These are phyloP conservation scores for Prolemur simus DNA, from an alignment of 2,113 vertebrate species.

Conservation along the genomic window DNA sequence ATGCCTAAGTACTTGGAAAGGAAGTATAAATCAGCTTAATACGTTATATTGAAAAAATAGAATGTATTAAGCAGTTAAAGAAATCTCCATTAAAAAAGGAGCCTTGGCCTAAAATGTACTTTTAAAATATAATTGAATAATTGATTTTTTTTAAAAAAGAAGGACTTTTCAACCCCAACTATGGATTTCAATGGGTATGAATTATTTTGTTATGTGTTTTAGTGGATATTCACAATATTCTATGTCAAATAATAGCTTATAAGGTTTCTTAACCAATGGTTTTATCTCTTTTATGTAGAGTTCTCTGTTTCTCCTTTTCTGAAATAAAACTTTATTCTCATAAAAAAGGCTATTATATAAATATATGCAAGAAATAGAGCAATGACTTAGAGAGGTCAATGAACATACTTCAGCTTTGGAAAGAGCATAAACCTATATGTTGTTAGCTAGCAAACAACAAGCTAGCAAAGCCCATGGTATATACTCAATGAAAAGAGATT, in stretches of 20 bases:
- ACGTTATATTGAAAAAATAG: slow-evolving; percentile 46
- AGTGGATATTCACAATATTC: not conserved
- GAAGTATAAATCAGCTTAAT: slow-evolving; percentile 50
- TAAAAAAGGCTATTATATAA: slow-evolving; percentile 1
- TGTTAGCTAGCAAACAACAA: too few species aligned
- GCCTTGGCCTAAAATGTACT: not conserved
- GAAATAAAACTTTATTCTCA: not conserved
- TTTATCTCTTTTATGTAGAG: not conserved
- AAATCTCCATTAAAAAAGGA: not conserved
- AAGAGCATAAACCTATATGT: not conserved
- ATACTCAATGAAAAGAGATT: not conserved
- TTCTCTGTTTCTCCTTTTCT: slow-evolving; percentile 14
- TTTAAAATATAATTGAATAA: slow-evolving; percentile 33
- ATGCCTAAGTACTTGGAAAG: slow-evolving; percentile 63
- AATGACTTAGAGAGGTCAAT: slow-evolving; percentile 5
- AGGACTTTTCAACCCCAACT: slow-evolving; percentile 3
- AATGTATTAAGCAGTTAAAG: slow-evolving; percentile 10
- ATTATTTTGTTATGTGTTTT: slow-evolving; percentile 5
- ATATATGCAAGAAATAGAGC: not conserved
- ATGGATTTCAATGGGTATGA: not conserved
- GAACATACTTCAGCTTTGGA: not conserved
- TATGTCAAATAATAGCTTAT: not conserved
- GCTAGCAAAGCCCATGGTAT: not conserved
- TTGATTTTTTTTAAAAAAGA: slow-evolving; percentile 4
- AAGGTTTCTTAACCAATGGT: not conserved